Percentiles rank a stretch among this genome's conserved stretches.
Conservation (phyloP, 2,113 vertebrate species). For the Microcebus lehilahytsara region DNA sequence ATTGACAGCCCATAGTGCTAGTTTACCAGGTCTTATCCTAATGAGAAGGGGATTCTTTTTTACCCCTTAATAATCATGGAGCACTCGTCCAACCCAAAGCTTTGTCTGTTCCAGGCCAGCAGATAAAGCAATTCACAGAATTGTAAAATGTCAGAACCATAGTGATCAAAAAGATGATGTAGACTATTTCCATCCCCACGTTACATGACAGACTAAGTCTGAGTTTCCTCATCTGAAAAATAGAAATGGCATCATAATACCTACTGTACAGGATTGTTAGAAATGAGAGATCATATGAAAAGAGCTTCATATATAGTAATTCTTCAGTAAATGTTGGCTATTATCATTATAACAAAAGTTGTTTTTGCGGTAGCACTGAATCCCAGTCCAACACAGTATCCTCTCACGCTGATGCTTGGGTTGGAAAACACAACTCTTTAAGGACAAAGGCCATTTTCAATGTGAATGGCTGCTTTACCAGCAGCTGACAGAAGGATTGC, state of each 20-base stretch:
- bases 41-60: not conserved
- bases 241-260: not conserved
- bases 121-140: not conserved
- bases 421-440: not conserved
- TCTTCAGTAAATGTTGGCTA: not conserved
- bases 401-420: not conserved
- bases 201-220: too few species aligned
- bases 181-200: fast-evolving
- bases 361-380: not conserved
- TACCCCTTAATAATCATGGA: not conserved
- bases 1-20: not conserved
- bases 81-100: not conserved
- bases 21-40: not conserved
- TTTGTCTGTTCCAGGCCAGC: not conserved
- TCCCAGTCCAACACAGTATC: not conserved
- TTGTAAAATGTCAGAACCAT: not conserved
- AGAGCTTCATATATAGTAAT: not conserved
- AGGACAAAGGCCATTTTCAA: not conserved
- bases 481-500: not conserved
- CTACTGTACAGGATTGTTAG: not conserved
- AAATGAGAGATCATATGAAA: not conserved
- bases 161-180: not conserved
- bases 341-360: not conserved
- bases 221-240: conserved; percentile 9
- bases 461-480: not conserved